Base-by-base conservation (phyloP, 1,140 invertebrate species). In the Cyclina sinensis region DNA sequence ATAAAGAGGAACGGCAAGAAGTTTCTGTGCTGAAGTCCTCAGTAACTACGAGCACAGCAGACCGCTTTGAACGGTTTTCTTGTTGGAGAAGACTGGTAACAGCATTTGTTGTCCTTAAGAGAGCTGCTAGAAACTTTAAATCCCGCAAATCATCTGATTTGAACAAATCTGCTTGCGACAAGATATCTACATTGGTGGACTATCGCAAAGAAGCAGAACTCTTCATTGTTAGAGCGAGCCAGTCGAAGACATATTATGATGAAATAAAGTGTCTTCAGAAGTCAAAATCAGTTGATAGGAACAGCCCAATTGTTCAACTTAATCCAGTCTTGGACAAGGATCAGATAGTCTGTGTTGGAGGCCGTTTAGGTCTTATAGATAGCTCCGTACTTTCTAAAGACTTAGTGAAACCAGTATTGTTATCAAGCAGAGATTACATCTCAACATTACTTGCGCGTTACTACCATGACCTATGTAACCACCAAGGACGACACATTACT, bases 401-500 rank as follows among this genome's bases (percentile, higher is more conserved):
- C 1, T 54, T 59, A 32, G 73, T 18, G 32, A 37, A 74, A 46
- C 89, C 83, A 21, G 51, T 86, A 18, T 70, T 90, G 16, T 54
- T 90, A 27, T 74, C 89, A 1, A 32, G 79, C 12, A 88, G 76
- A 48, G 16, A 51, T 57, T 62, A 86, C 24, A 62, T 80, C 14
- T 5, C 76, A 14, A 84, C 30, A 11, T 65, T 90, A 0, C 18
- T 88, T 0, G 70, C 81, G 18, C 46, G 43, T 5, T 51, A 87
- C 43, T 83, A 4, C 39, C 88, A 91, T 78, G 16, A 83, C 18
- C 21, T 74, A n/a, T 57, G 54, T 0, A 43, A 70, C 39, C 89
- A 91, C 43, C 89, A 91, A 73, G 90, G 84, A 4, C 30, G 87
- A n/a, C 57, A 57, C 27, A n/a, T 86, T 39, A 91, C 90, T 2